These are phyloP conservation scores for Pipra filicauda DNA, from an alignment of 2,113 vertebrate genomes.

Conservation along the genomic window DNA sequence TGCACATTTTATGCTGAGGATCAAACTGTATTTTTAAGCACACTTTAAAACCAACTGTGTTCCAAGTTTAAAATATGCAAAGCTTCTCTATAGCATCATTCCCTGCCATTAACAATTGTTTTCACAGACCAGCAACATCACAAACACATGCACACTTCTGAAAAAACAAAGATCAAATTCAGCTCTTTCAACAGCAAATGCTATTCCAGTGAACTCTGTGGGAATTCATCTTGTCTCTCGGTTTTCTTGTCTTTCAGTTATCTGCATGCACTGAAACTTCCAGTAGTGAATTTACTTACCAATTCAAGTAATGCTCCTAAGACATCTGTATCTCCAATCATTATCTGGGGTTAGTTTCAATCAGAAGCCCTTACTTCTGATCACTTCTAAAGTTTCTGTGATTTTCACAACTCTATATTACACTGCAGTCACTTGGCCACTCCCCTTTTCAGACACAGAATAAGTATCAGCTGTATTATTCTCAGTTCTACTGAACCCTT, in stretches of 20 bases:
- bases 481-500: background rate
- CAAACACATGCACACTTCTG: background rate
- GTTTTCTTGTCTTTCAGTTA: background rate
- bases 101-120: background rate
- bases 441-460: background rate
- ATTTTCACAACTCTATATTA: background rate
- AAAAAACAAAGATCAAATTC: background rate
- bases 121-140: background rate
- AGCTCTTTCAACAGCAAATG: background rate
- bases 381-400: background rate
- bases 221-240: background rate
- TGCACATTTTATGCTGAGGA: background rate
- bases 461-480: background rate
- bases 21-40: background rate
- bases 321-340: background rate
- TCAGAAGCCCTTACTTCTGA: background rate
- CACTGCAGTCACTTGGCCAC: background rate
- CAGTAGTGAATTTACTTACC: background rate
- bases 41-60: background rate
- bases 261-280: background rate
- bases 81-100: background rate
- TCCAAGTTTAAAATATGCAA: background rate
- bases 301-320: background rate
- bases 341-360: background rate
- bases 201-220: background rate